Evolutionary conservation across 1,140 invertebrate genomes (phyloP), one percentile per base, ranked within the genome.

Genomic region (Zaprionus capensis): DNA sequence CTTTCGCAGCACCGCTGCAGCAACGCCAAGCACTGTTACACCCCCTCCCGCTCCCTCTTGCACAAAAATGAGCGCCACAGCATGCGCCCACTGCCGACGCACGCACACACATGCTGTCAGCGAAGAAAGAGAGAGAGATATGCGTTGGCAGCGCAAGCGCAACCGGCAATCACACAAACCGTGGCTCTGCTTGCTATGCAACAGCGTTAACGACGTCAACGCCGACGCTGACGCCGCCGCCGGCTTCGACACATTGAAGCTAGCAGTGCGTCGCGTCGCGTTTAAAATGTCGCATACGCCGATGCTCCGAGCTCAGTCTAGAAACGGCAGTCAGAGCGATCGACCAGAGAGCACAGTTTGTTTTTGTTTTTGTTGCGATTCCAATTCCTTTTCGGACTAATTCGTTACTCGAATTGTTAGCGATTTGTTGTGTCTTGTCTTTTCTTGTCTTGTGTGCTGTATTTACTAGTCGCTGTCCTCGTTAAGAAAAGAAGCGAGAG

Each of bases 281-380:
- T 80, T 85, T 85, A 85, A 85, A 85, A 85, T 80, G 82, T 65
- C 71, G 83, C 83, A 68, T 81, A 81, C 71, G 68, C 53, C 58
- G 71, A 69, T 51, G 74, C 53, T 75, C 66, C 66, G 78, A 88
- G 74, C 84, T 87, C 84, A 88, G 80, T 87, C 78, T 78, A 76
- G 70, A 80, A 63, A 71, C 74, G 55, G 67, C 81, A 87, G 65
- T 83, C 78, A 75, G 44, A 78, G 81, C 62, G 72, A 74, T 69
- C 65, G 59, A 65, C 24, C 67, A 38, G 63, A 26, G 44, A 36
- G 41, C 31, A 3, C 41, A 46, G n/a, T 17, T 46, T 46, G 41
- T 46, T 20, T 46, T 17, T 41, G n/a, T 46, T 46, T 17, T 46
- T 20, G 41, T 17, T 46, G 41, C 41, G n/a, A 46, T 46, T 46